Evolutionary conservation across 1,140 invertebrate species (phyloP).

Genomic region (Octopus sinensis): DNA sequence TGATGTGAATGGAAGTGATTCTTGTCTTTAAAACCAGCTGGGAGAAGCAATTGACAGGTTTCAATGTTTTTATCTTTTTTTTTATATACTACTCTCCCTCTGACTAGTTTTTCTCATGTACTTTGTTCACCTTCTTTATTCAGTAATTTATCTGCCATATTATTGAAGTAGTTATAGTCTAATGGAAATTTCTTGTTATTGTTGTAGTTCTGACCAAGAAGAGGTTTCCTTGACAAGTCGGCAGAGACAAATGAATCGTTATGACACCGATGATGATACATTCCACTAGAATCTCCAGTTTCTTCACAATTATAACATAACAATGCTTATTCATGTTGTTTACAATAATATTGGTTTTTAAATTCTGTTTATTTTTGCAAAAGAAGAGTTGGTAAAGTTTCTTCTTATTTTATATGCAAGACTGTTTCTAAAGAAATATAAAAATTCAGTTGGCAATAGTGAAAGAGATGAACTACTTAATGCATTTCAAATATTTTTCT

Average conservation of each 20-base stretch:
- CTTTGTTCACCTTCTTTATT: neutral
- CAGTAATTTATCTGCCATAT: too few species aligned
- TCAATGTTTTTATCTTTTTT: neutral
- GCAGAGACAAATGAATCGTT: slow-evolving; percentile 19
- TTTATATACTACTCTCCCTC: too few species aligned
- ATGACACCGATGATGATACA: slow-evolving; percentile 40
- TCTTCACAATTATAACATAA: too few species aligned
- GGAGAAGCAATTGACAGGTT: slow-evolving; percentile 5
- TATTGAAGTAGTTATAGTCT: too few species aligned
- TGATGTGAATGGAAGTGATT: neutral
- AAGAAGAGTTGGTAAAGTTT: too few species aligned
- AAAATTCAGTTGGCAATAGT: too few species aligned
- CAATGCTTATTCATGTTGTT: neutral
- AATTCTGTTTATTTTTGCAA: too few species aligned
- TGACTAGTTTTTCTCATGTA: neutral
- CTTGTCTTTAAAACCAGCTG: neutral
- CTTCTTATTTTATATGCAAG: too few species aligned
- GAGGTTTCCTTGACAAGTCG: slow-evolving; percentile 32
- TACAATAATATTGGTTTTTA: neutral
- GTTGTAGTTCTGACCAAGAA: slow-evolving; percentile 41
- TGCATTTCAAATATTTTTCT: too few species aligned
- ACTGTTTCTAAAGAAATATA: too few species aligned
- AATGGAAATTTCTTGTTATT: neutral
- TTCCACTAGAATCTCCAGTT: slow-evolving; percentile 26
- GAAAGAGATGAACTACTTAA: too few species aligned